Evolutionary conservation across 2,113 vertebrate genomes (phyloP).

Genomic region (Triplophysa rosa): DNA sequence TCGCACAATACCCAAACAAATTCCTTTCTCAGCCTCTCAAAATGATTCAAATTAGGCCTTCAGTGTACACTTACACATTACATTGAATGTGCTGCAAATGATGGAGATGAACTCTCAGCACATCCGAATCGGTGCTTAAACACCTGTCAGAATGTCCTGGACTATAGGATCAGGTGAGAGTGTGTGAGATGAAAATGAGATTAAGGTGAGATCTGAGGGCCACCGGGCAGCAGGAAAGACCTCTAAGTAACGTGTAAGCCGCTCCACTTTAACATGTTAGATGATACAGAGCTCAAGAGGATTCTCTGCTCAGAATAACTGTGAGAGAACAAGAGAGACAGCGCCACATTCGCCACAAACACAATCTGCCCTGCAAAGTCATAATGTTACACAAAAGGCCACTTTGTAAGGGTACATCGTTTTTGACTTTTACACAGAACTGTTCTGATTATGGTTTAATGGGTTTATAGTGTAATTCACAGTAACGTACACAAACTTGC

Average conservation of each 20-base stretch:
- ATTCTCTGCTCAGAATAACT: slow-evolving; percentile 44
- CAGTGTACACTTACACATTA: slow-evolving; percentile 30
- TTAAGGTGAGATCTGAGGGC: slow-evolving; percentile 30
- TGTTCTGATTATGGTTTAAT: no score
- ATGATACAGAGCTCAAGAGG: slow-evolving; percentile 45
- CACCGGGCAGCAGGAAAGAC: slow-evolving; percentile 39
- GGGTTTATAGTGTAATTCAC: not conserved
- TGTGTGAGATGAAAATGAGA: not conserved
- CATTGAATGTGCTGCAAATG: slow-evolving; percentile 54
- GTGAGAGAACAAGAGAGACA: not conserved
- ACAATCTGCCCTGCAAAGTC: not conserved
- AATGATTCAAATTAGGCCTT: slow-evolving; percentile 38
- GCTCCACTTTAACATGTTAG: slow-evolving; percentile 49
- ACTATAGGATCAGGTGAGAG: slow-evolving; percentile 13
- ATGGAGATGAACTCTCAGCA: not conserved
- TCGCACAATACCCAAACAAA: not conserved
- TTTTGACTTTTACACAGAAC: not conserved
- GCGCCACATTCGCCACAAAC: not conserved
- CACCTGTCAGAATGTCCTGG: not conserved
- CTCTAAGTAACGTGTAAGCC: slow-evolving; percentile 49
- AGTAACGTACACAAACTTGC: not conserved
- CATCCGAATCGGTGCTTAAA: not conserved
- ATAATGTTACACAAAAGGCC: slow-evolving; percentile 22
- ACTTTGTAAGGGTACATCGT: no score
- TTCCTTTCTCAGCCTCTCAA: not conserved